A percentile compares a stretch with the other conserved stretches of the same genome.
Evolutionary conservation across 2,888 invertebrate species (phyloP).

Genomic region (Malachius bipustulatus): DNA sequence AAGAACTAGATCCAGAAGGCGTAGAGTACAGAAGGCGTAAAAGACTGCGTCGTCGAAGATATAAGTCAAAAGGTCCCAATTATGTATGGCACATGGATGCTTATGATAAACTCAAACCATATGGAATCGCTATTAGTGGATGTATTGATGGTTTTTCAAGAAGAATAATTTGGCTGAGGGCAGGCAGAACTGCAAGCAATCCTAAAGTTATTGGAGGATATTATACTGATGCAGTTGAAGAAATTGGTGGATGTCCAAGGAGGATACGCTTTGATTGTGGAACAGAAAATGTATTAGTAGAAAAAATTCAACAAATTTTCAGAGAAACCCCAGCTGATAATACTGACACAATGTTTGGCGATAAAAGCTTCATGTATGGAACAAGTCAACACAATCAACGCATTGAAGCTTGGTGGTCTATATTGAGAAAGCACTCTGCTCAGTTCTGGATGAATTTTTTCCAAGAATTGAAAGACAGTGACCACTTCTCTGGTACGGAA

Average conservation of each 20-base stretch:
- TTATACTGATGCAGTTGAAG: constrained; percentile 8
- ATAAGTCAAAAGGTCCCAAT: constrained; percentile 13
- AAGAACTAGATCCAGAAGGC: too few species aligned
- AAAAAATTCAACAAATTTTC: constrained; percentile 9
- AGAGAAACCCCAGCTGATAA: constrained; percentile 5
- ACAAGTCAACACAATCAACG: too few species aligned
- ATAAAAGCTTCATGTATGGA: too few species aligned
- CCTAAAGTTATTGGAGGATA: constrained; percentile 12
- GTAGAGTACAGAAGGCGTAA: too few species aligned
- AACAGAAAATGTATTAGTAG: constrained; percentile 14
- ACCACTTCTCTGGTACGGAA: too few species aligned
- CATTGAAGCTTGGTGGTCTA: too few species aligned
- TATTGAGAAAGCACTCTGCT: too few species aligned
- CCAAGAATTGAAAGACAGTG: too few species aligned
- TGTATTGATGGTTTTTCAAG: constrained; percentile 15
- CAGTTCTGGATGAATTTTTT: too few species aligned
- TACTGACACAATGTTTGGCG: too few species aligned
- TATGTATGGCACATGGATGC: constrained; percentile 15
- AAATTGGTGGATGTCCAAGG: constrained; percentile 8
- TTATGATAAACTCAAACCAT: constrained; percentile 16
- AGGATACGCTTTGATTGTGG: constrained; percentile 13
- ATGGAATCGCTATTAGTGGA: constrained; percentile 13
- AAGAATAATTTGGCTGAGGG: constrained; percentile 13
- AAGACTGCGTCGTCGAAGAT: too few species aligned
- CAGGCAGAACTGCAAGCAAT: constrained; percentile 9